Evolutionary conservation across 2,888 invertebrate genomes (phyloP).

Genomic region (Coelinius sp.): DNA sequence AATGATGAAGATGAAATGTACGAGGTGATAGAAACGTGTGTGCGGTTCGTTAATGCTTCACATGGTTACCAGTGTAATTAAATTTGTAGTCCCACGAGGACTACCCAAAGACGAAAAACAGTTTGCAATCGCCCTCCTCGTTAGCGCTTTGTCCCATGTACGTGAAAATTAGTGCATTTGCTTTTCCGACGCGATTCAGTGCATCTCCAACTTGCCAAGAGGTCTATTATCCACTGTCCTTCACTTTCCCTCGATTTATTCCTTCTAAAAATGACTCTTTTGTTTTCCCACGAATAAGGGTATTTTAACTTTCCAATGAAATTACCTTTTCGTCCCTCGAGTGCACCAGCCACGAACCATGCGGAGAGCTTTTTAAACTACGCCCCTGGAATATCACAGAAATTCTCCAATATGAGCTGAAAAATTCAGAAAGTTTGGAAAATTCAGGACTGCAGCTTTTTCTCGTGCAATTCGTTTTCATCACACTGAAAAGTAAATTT

Average conservation of each 20-base stretch:
- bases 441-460: not conserved
- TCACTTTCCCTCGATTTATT: not conserved
- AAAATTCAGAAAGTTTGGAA: not conserved
- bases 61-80: constrained; percentile 34
- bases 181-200: constrained; percentile 40
- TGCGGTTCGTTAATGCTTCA: constrained; percentile 2
- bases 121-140: constrained; percentile 46
- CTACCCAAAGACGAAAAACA: constrained; percentile 40
- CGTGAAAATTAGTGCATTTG: constrained; percentile 41
- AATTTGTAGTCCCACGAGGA: constrained; percentile 34
- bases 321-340: not conserved
- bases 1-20: not conserved
- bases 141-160: constrained; percentile 45
- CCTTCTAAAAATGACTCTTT: not conserved
- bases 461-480: not conserved
- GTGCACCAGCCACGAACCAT: not conserved
- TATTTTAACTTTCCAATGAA: not conserved
- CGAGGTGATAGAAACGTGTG: not conserved
- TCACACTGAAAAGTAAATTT: not conserved
- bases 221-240: not conserved
- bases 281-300: not conserved
- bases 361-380: not conserved
- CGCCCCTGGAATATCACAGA: not conserved
- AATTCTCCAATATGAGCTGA: not conserved
- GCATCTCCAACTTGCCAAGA: not conserved